Base-by-base conservation (phyloP, 2,888 invertebrate genomes). In the Teinopalpus imperialis region DNA sequence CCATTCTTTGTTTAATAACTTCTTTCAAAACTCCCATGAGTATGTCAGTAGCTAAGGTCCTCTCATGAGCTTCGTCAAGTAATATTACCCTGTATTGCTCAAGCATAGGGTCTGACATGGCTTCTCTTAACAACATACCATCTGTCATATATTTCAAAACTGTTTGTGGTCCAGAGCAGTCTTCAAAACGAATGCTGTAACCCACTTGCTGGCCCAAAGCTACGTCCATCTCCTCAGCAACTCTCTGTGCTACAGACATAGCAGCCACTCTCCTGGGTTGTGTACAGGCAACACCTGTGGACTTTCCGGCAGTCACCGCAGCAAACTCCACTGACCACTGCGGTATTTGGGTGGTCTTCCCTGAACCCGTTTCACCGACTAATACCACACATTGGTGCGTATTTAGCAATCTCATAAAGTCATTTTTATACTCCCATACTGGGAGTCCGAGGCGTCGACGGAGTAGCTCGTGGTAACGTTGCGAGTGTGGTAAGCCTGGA, bases 221-320 rank as follows among this genome's bases (percentile, higher is more conserved):
- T 0, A 99, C 98, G 75, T 99, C 99, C 99, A 99, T 98, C 87
- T 99, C 99, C 72, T 99, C 99, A 0, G 99, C 97, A 0, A 99
- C 99, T 75, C 99, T 91, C 71, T 99, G 98, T 0, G 99, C 99
- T 0, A 99, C 99, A 0, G 98, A 98, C 99, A 99, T 99, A 3
- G 99, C 99, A 0, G 99, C 99, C 41, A 99, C 99, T 89, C 99
- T 89, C 57, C 99, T 92, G 0, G 97, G 98, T 74, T 98, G 98
- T 0, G 99, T 99, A 77, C 99, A 99, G 3, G 98, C 97, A 0
- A 99, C 98, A 0, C 82, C 86, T 37, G 76, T 72, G 0, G 82
- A 75, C 10, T 81, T 80, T 1, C 81, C 81, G 0, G 73, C 73
- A 0, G 81, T 78, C 1, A 76, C 68, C 0, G 80, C 71, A 0